phyloP scores from a whole-genome alignment of 2,113 vertebrate species.

The Gallinago media region DNA sequence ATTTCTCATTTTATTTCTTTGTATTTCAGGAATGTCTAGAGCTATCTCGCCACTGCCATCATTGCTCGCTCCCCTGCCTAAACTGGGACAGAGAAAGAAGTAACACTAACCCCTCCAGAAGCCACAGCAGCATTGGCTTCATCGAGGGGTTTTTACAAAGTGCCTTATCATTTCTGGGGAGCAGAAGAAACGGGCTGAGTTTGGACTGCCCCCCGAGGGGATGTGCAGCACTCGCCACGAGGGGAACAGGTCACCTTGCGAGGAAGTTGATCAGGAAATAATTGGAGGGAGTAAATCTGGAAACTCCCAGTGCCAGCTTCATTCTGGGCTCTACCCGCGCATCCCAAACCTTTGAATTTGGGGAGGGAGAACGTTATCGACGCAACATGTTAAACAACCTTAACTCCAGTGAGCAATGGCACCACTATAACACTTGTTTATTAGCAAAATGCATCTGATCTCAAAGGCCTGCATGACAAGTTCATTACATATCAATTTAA shows the following conservation, averaged over 20 bases:
- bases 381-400: conserved; percentile 46
- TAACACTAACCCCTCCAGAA: not conserved
- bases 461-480: conserved; percentile 80
- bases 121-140: not conserved
- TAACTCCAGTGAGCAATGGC: conserved; percentile 61
- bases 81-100: not conserved
- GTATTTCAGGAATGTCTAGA: not conserved
- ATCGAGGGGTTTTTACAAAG: not conserved
- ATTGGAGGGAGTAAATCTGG: not conserved
- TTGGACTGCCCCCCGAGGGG: not conserved
- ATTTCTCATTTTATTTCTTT: not conserved
- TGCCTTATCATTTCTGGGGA: not conserved
- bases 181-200: not conserved
- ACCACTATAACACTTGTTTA: conserved; percentile 74
- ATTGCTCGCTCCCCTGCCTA: not conserved
- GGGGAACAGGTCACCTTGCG: not conserved
- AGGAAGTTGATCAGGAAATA: not conserved
- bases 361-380: not conserved
- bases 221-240: not conserved
- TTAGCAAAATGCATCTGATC: conserved; percentile 82
- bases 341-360: not conserved
- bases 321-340: not conserved
- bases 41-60: not conserved
- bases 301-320: not conserved
- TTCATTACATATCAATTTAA: conserved; percentile 88